A percentile compares a stretch with the other conserved stretches of the same genome.
Conservation (phyloP, 1,140 invertebrate species). For the Melipona quadrifasciata region DNA sequence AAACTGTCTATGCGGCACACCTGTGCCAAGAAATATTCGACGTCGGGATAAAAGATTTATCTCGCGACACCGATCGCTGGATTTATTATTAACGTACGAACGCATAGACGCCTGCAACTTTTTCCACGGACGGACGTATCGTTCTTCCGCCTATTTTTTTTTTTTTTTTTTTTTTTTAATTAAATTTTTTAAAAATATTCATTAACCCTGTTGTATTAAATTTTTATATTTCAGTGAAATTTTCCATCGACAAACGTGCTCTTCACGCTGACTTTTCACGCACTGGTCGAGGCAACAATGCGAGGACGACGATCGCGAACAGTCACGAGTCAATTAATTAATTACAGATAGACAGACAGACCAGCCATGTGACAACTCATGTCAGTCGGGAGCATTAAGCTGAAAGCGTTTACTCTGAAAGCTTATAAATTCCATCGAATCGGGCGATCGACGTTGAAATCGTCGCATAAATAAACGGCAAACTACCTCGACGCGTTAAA, state of each 20-base stretch:
- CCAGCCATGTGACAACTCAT: neutral
- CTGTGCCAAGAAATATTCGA: conserved; percentile 27
- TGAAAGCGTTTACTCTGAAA: conserved; percentile 15
- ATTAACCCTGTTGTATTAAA: too few species aligned
- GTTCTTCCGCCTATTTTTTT: too few species aligned
- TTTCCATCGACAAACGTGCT: too few species aligned
- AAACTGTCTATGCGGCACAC: conserved; percentile 20
- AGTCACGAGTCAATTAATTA: conserved; percentile 12
- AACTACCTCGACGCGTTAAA: conserved; percentile 27
- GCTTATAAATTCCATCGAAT: conserved; percentile 39
- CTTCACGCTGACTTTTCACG: neutral
- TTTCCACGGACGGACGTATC: too few species aligned
- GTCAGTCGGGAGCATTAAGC: conserved; percentile 2
- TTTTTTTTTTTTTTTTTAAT: too few species aligned
- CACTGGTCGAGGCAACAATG: neutral
- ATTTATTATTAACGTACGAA: too few species aligned
- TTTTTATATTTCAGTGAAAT: too few species aligned
- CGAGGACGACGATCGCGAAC: neutral
- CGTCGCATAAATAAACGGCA: conserved; percentile 35
- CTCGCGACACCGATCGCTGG: neutral
- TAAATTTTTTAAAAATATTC: too few species aligned
- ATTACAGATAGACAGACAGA: neutral
- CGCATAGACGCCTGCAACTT: too few species aligned
- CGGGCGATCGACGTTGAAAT: conserved; percentile 36
- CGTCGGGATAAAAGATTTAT: conserved; percentile 26